Percentiles rank a stretch among this genome's conserved stretches.
phyloP scores from a whole-genome alignment of 2,888 invertebrate genomes.

The Homarus gammarus region DNA sequence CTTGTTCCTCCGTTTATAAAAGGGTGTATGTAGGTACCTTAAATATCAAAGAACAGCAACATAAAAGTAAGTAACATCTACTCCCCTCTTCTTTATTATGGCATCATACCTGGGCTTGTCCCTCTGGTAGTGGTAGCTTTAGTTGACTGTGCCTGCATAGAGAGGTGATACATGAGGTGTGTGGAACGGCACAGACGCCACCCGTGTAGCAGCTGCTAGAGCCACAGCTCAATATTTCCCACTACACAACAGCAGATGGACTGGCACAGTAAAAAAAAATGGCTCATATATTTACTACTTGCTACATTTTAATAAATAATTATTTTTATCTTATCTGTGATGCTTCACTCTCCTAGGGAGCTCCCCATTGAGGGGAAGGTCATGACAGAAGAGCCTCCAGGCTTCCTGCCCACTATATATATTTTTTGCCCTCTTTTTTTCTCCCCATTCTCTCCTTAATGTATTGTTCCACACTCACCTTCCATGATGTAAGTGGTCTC shows the following conservation, averaged over 20 bases:
- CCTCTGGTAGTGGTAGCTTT: conserved; percentile 50
- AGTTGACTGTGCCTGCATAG: conserved; percentile 42
- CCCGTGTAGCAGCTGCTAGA: conserved; percentile 29
- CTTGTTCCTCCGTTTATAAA: conserved; percentile 65
- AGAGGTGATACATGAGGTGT: conserved; percentile 37
- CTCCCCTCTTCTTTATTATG: conserved; percentile 65
- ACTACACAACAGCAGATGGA: conserved; percentile 56
- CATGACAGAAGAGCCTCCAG: too few species aligned
- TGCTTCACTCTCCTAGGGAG: background rate
- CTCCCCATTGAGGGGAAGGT: too few species aligned
- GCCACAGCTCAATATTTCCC: conserved; percentile 38
- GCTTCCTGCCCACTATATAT: too few species aligned
- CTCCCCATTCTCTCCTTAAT: too few species aligned
- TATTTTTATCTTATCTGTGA: background rate
- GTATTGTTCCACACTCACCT: too few species aligned
- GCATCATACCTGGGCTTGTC: conserved; percentile 59
- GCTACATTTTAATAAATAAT: conserved; percentile 21
- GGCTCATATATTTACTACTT: conserved; percentile 56
- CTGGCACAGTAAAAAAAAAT: conserved; percentile 48
- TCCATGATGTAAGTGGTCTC: too few species aligned
- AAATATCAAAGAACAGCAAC: conserved; percentile 70
- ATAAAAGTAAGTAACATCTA: conserved; percentile 70
- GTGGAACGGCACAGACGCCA: conserved; percentile 24
- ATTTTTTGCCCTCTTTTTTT: too few species aligned
- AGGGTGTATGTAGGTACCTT: conserved; percentile 66